Evolutionary conservation across 2,888 invertebrate genomes (phyloP), one percentile per base, ranked within the genome.

Genomic region (Oeneis ivallda): DNA sequence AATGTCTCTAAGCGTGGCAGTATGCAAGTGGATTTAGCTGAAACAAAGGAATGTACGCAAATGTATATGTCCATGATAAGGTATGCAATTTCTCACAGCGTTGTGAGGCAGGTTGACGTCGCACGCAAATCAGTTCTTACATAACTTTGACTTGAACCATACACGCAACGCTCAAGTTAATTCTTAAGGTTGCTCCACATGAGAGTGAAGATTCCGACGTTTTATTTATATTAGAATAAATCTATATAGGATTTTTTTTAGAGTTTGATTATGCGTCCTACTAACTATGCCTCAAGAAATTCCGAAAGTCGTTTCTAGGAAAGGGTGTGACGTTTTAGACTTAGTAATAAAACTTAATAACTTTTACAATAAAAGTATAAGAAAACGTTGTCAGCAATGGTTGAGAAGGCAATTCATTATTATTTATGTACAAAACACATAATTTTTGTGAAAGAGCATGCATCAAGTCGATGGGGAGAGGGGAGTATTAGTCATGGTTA

Each of bases 61-160:
- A 58, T 58, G 34, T 39, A n/a, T 37, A 10, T 41, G 39, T 56
- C 37, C 15, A 49, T 39, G 19, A 62, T 45, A 64, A n/a, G 49
- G 50, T 15, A 64, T 52, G 58, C 50, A 64, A 64, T 58, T 52
- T 41, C 43, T 58, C 32, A 64, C 56, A 41, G 9, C 34, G 58
- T 34, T 19, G 49, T 49, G 47, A 39, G 45, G 45, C 53, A 54
- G 63, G 56, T 64, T 58, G 58, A 58, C 57, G 52, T 19, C 47
- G 50, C 39, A 52, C 49, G 45, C 52, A 64, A 57, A 64, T 58
- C 57, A 64, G 47, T 56, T 50, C 17, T 19, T 50, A 60, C 60
- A 60, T 37, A 60, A 60, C 49, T 60, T 13, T 60, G 60, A 60
- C 37, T 60, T 50, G 8, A 19, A 39, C 37, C 47, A 50, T 49